Evolutionary conservation across 1,140 invertebrate genomes (phyloP), one percentile per base, ranked within the genome.

Genomic region (Streblospio benedicti): DNA sequence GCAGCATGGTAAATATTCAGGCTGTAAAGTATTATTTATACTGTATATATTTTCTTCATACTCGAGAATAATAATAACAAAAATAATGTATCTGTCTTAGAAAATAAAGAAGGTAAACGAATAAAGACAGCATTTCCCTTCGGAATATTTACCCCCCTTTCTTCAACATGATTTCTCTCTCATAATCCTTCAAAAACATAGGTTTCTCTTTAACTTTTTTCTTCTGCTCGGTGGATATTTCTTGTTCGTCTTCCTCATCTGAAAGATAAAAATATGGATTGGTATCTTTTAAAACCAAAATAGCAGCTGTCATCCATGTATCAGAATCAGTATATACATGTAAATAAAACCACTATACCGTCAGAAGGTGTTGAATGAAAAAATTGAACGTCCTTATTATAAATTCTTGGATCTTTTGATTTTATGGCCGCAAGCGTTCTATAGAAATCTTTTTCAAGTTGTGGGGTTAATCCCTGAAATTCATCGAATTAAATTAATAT

Each of bases 371-470:
- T n/a, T n/a, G n/a, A n/a, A n/a, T n/a, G 50, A 64, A 93, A 95
- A 72, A 91, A 94, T 47, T 81, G 84, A 12, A 82, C 79, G 60
- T 84, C 81, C 53, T 85, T 81, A 67, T 94, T 83, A 79, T 95
- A 95, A 64, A 94, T 93, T 66, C 81, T 83, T 0, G 91, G 89
- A 81, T 95, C 88, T 75, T 89, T 90, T 31, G 84, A 88, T 73
- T 94, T 96, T 4, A 97, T 74, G 58, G 83, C 85, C 1, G 91
- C 82, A 0, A 94, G 75, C 0, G 91, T 88, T 78, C 88, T 89
- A 4, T 90, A 85, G 76, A 95, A 96, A 53, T 88, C 84, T 69
- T 87, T 86, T 69, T 96, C 92, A 41, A 90, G 80, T 64, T 86
- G 81, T 63, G 82, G 75, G 59, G 77, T 75, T 62, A 78, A 70